Conservation (phyloP, 2,888 invertebrate species). For the Cephonodes hylas region DNA sequence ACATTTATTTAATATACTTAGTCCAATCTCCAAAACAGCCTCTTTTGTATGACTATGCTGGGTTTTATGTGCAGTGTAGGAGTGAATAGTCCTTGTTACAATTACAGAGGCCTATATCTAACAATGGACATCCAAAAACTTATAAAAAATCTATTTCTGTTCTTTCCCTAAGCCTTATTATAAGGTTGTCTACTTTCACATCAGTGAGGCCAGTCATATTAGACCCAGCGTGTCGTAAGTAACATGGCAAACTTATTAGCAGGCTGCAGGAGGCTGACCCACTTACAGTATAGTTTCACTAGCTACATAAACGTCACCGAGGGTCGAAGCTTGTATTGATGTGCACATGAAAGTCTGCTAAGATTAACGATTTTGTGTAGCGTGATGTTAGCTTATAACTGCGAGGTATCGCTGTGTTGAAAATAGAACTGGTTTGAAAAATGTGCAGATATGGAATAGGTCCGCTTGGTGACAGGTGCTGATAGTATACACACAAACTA, state of each 20-base stretch:
- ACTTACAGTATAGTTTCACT: slow-evolving; percentile 7
- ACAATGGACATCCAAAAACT: too few relatives aligned
- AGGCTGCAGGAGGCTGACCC: slow-evolving; percentile 10
- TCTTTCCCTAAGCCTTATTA: too few relatives aligned
- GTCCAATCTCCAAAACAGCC: too few relatives aligned
- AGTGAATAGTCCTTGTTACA: too few relatives aligned
- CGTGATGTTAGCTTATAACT: neutral
- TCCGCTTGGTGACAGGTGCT: too few relatives aligned
- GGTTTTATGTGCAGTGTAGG: too few relatives aligned
- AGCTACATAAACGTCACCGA: neutral
- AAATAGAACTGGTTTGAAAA: neutral
- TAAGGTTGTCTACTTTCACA: neutral
- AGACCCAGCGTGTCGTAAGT: slow-evolving; percentile 11
- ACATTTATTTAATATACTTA: too few relatives aligned
- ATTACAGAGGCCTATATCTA: too few relatives aligned
- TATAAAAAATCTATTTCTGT: too few relatives aligned
- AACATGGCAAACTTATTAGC: slow-evolving; percentile 9
- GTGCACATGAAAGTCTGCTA: neutral
- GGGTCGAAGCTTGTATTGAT: neutral
- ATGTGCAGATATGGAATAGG: too few relatives aligned
- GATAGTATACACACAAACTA: too few relatives aligned
- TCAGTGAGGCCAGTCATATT: neutral
- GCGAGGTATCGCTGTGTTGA: neutral
- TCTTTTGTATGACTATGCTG: too few relatives aligned
- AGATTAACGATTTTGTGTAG: neutral